Conservation (phyloP, 92 coral and sea anemone species). For the Virgularia gustaviana region DNA sequence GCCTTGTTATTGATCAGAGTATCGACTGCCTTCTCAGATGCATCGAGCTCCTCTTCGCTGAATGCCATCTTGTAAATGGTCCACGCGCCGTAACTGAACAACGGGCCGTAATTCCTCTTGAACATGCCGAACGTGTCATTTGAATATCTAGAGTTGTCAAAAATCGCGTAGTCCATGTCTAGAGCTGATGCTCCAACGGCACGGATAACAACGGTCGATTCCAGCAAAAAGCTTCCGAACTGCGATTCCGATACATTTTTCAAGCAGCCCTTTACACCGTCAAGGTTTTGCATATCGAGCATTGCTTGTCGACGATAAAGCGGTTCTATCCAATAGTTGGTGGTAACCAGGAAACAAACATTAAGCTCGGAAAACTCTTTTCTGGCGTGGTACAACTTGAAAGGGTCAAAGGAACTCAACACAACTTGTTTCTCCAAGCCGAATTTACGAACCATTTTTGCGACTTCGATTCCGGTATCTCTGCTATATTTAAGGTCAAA, state of each 20-base stretch:
- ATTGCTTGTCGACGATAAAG: background rate
- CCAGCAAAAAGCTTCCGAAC: conserved; percentile 57
- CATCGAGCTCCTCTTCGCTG: conserved; percentile 32
- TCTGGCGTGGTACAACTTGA: conserved; percentile 64
- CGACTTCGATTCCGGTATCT: conserved; percentile 68
- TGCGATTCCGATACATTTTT: conserved; percentile 47
- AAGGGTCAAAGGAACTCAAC: conserved; percentile 77
- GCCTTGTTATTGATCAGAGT: conserved; percentile 61
- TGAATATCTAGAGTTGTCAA: conserved; percentile 58
- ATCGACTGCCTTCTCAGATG: conserved; percentile 56
- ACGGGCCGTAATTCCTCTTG: conserved; percentile 55
- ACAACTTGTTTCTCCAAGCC: conserved; percentile 63
- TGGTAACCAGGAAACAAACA: conserved; percentile 60
- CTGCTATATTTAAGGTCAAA: conserved; percentile 58
- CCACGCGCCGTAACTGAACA: conserved; percentile 83
- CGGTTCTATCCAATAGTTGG: conserved; percentile 49
- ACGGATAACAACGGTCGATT: conserved; percentile 55
- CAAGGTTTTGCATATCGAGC: conserved; percentile 46
- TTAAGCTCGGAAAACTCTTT: conserved; percentile 53
- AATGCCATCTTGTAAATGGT: conserved; percentile 64
- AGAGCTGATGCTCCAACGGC: conserved; percentile 67
- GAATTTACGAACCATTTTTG: conserved; percentile 62
- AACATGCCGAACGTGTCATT: conserved; percentile 67
- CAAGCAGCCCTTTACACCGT: conserved; percentile 60
- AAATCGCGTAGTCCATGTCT: conserved; percentile 82